Evolutionary conservation across 2,888 invertebrate species (phyloP), one percentile per base, ranked within the genome.

Genomic region (Caenorhabditis sp.): DNA sequence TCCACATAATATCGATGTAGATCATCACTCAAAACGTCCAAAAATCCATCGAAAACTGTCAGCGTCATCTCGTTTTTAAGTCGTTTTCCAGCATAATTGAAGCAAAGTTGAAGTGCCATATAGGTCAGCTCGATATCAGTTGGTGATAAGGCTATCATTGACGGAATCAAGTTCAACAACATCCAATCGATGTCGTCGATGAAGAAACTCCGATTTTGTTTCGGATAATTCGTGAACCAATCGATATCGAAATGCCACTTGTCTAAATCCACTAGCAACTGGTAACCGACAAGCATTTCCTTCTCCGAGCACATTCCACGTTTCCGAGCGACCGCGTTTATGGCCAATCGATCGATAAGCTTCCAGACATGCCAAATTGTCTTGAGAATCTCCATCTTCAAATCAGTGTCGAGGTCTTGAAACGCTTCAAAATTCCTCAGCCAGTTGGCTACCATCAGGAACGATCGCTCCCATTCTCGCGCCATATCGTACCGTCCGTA

Each of bases 1-100:
- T 78, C 69, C 15, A 67, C 28, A 61, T 82, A 82, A 22, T 79
- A 82, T 5, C 62, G 15, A 44, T 82, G 82, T 4, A 82, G 47
- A 64, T 82, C 83, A 40, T 67, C 55, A 2, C 71, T 68, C n/a
- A 83, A 18, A 4, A 44, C 18, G 8, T 83, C 76, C 11, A 61
- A 18, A 22, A 74, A 80, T 3, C 35, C 20, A 26, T 72, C 71
- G 0, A 37, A 50, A 11, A 47, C 24, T 4, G 62, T 37, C 26
- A 58, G 26, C 9, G 70, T n/a, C n/a, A n/a, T 18, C 8, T 47
- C 22, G 9, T 40, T 40, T 32, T 64, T 47, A 15, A 72, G 37
- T 44, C 32, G 53, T 26, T 68, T 70, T 65, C 70, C 83, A 40
- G 70, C 74, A 15, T 76, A 64, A 37, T 68, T 55, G 40, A 80